Evolutionary conservation across 64 coral and sea anemone species (phyloP), one percentile per base, ranked within the genome.

Genomic region (Anthopleura sola): DNA sequence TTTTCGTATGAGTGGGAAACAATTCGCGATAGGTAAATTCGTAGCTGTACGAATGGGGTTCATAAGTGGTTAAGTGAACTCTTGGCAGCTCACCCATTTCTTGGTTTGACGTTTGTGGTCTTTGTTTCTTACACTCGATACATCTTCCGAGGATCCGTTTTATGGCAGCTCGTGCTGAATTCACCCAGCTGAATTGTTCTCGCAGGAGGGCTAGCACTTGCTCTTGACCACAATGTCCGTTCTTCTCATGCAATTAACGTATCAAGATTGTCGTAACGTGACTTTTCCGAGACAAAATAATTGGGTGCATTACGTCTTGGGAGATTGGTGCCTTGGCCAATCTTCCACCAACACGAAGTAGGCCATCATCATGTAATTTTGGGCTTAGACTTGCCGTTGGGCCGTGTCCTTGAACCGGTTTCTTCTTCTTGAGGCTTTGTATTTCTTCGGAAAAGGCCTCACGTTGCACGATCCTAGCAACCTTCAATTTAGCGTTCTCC

Each of bases 81-180:
- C 85, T 89, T 16, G 88, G 88, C 6, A 95, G 57, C 18, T 91
- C 85, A 48, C 79, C 93, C 93, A 91, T 95, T 54, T 87, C 53
- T 71, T 90, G 88, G 9, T 19, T 83, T 32, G 60, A 28, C 37
- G 15, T 87, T 40, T 38, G 55, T 4, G 81, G 55, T 24, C 21
- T 71, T 33, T 31, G 74, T 60, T 84, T 87, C 39, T 24, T 84
- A 24, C 81, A 91, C 4, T 3, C 0, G 18, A 91, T 68, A 37
- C 85, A 95, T 57, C 40, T 87, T 28, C 40, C 20, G 48, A 90
- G 66, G 21, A 90, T 85, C 75, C 47, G 20, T 44, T 57, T 87
- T 20, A 94, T 58, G 3, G 84, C 88, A 31, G n/a, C 60, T 29
- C 92, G 58, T 0, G 54, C 88, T 14, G 87, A 51, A 1, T 90